Evolutionary conservation across 2,797 vertebrate species (phyloP), one percentile per base, ranked within the genome.

Genomic region (Alfaro cultratus): DNA sequence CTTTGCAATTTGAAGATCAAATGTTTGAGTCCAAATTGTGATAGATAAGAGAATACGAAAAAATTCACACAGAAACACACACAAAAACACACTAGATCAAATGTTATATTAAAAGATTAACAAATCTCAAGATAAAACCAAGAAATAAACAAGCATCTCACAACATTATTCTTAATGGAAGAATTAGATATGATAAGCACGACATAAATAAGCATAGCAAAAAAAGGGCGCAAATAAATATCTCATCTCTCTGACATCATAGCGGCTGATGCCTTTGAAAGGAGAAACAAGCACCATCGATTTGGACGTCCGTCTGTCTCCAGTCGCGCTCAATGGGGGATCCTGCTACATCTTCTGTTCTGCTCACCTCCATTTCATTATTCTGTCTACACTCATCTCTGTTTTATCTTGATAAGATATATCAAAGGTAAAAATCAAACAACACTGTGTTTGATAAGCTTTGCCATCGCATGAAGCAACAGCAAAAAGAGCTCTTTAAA

Each of bases 251-350:
- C 78, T 81, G 80, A 88, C 88, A 91, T 91, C 83, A 80, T 85
- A 85, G 86, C 64, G 4, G 77, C 81, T 79, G 76, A 43, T 78
- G 75, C 53, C 83, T 92, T 90, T 92, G 86, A 91, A 89, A 78
- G 85, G 60, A 82, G 79, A 91, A 91, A 90, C 75, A 83, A 87
- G 85, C 76, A 73, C 68, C 87, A 88, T 87, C 77, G 31, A 83
- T 88, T 92, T 74, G 77, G 87, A 91, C 36, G 77, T 89, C 86
- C 80, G 89, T 91, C 88, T 85, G 86, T 91, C 83, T 87, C 84
- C 89, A 83, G 88, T 91, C 70, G 74, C 55, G 86, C 90, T 86
- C 88, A n/a, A 75, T 74, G 86, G 87, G 90, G 86, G 83, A 83
- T 88, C 83, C 64, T 3, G 62, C 79, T 73, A 79, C 47, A 85